Conservation (phyloP, 92 coral and sea anemone genomes). For the Parazoanthus atlanticus region DNA sequence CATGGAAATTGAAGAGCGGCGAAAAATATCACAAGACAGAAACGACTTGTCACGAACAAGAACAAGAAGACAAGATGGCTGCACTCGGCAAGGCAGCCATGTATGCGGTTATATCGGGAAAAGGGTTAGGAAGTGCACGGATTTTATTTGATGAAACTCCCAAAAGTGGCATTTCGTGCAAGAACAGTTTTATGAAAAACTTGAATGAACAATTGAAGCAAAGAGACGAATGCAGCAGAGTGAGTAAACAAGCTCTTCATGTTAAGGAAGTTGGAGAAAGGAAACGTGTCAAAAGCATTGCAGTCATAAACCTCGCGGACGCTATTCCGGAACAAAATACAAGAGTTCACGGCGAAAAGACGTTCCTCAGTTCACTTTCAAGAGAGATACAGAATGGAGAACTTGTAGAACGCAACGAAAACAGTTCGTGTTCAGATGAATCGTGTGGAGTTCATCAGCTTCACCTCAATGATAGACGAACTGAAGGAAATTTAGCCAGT, state of each 20-base stretch:
- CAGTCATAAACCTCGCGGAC: constrained; percentile 26
- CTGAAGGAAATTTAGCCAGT: background rate
- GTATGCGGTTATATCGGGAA: constrained; percentile 9
- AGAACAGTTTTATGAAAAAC: background rate
- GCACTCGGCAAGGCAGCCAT: background rate
- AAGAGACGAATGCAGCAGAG: background rate
- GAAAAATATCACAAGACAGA: background rate
- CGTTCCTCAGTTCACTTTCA: constrained; percentile 24
- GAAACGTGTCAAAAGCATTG: background rate
- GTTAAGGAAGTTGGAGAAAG: background rate
- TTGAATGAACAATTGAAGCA: background rate
- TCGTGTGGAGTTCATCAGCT: background rate
- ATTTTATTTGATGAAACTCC: constrained; percentile 5
- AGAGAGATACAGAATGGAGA: constrained; percentile 33
- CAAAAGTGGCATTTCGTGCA: background rate
- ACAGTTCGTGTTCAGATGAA: background rate
- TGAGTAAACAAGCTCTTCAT: background rate
- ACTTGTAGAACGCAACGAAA: background rate
- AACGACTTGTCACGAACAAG: constrained; percentile 10
- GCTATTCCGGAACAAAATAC: constrained; percentile 16
- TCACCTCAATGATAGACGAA: background rate
- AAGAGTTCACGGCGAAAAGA: background rate
- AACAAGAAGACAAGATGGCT: background rate
- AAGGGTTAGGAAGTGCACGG: background rate
- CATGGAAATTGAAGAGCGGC: constrained; percentile 2